Evolutionary conservation across 2,888 invertebrate genomes (phyloP).

Genomic region (Hypercompe scribonia): DNA sequence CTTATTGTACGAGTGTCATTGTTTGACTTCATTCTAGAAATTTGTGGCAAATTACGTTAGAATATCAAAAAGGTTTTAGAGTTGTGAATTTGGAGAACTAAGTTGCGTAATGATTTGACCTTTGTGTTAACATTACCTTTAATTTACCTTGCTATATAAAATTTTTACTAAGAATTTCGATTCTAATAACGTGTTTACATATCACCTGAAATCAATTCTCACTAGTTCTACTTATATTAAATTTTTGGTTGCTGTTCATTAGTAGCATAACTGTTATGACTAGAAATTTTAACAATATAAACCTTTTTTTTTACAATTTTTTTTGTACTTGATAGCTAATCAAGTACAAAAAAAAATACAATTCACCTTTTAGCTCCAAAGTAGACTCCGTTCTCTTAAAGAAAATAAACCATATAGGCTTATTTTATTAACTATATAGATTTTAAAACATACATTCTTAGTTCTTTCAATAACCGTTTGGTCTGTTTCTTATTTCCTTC

Average conservation of each 20-base stretch:
- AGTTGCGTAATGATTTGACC: not conserved
- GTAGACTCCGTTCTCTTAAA: not conserved
- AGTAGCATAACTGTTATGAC: not conserved
- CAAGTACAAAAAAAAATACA: not conserved
- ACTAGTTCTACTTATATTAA: not conserved
- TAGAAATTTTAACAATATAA: not conserved
- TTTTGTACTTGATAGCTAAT: no score
- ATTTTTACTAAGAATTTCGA: not conserved
- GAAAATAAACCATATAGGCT: no score
- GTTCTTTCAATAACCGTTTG: conserved; percentile 26
- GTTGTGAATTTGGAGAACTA: not conserved
- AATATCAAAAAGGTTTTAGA: not conserved
- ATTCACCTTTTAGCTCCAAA: not conserved
- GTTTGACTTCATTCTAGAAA: not conserved
- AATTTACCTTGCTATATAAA: not conserved
- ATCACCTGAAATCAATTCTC: not conserved
- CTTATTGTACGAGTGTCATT: not conserved
- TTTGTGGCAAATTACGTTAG: not conserved
- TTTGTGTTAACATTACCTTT: not conserved
- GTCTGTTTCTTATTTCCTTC: conserved; percentile 37
- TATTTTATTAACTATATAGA: not conserved
- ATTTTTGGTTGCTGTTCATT: not conserved
- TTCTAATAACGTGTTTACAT: no score
- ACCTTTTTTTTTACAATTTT: not conserved
- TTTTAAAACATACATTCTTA: conserved; percentile 22